Evolutionary conservation across 92 coral and sea anemone genomes (phyloP), one percentile per base, ranked within the genome.

Genomic region (Epizoanthus illoricatus): DNA sequence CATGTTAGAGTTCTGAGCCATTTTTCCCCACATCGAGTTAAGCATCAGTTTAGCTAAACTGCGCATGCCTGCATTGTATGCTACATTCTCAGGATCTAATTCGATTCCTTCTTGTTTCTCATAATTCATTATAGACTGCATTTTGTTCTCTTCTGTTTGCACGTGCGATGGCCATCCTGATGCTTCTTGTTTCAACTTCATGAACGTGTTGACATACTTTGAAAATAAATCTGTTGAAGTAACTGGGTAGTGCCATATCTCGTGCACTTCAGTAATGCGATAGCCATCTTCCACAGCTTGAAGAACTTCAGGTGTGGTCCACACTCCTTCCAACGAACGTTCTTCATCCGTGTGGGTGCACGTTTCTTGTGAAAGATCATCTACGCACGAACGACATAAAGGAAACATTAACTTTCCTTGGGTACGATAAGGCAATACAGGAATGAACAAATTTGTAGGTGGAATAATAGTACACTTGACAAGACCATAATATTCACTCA

Each of bases 11-110:
- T 11, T 5, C 11, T 52, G 57, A 52, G 6, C 57, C 5, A 52
- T 12, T 73, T 75, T 57, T 4, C 81, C 67, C 15, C 68, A 55
- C 49, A 75, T 28, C 7, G 47, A 56, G 17, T 57, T 75, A 3
- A 57, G 28, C 81, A 55, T 75, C 81, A 57, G n/a, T 57, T 75
- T 9, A 49, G 81, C 81, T 8, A 75, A 39, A 20, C 40, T 12
- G 2, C 68, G 66, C 23, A 10, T 75, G 0, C 52, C 69, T 0
- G 81, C 43, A 24, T 75, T 74, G 12, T 23, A 20, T 56, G 5
- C 69, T 17, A 20, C 56, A 6, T 71, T 40, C 45, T 3, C 17
- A 4, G 54, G 17, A 52, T 71, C 58, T 2, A 71, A 52, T 4
- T 8, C 23, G 4, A 71, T 71, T 7, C 55, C 54, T 39, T 71